Evolutionary conservation across 2,888 invertebrate species (phyloP).

Genomic region (Dynastes tityus): DNA sequence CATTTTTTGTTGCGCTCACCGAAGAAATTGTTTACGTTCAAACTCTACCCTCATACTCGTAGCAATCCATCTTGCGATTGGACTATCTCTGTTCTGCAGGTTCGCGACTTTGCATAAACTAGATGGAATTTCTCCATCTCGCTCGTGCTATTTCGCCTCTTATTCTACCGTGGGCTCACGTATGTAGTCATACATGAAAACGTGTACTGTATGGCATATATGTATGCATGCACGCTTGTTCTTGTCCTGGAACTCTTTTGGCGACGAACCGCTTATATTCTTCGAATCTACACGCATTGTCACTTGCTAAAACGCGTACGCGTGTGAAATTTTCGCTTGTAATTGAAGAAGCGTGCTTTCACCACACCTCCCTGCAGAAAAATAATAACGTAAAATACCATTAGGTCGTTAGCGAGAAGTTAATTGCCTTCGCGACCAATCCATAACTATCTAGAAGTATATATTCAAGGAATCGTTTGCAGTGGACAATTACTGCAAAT

Average conservation of each 20-base stretch:
- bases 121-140: constrained; percentile 40
- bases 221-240: constrained; percentile 5
- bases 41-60: constrained; percentile 58
- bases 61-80: constrained; percentile 65
- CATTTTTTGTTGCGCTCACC: constrained; percentile 58
- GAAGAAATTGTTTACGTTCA: constrained; percentile 60
- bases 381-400: not conserved
- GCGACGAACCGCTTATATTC: constrained; percentile 1
- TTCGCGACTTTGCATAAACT: constrained; percentile 59
- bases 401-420: too few relatives aligned
- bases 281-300: constrained; percentile 2
- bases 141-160: constrained; percentile 32
- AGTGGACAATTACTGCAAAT: too few relatives aligned
- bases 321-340: not conserved
- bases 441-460: too few relatives aligned
- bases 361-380: not conserved
- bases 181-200: not conserved
- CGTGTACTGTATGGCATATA: not conserved
- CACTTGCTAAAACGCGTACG: not conserved
- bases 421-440: too few relatives aligned
- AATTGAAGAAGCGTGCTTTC: not conserved
- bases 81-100: constrained; percentile 62
- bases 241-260: not conserved
- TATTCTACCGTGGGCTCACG: constrained; percentile 29
- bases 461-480: too few relatives aligned